Conservation (phyloP, 2,113 vertebrate genomes). For the Ochotona curzoniae region DNA sequence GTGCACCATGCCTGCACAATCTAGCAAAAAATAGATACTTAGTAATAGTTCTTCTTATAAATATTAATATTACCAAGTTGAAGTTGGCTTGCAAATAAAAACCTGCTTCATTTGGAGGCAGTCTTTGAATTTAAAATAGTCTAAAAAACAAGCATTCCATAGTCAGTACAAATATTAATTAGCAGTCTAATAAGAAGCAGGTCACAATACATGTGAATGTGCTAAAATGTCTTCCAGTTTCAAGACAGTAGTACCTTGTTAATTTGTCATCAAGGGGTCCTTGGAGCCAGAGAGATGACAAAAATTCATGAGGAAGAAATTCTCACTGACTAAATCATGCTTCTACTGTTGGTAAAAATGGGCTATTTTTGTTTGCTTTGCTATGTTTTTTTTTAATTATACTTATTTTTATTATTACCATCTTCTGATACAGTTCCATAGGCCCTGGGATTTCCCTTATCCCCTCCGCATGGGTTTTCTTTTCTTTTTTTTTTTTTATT, state of each 20-base stretch:
- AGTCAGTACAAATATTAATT: constrained; percentile 68
- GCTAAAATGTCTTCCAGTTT: constrained; percentile 34
- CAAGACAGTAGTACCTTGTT: constrained; percentile 65
- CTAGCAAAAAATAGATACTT: background rate
- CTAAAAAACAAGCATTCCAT: constrained; percentile 24
- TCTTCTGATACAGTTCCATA: no score
- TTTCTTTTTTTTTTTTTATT: no score
- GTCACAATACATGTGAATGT: constrained; percentile 49
- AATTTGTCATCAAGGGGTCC: constrained; percentile 62
- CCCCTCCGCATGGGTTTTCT: no score
- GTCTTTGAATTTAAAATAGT: constrained; percentile 25
- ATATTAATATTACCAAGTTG: background rate
- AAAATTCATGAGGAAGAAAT: constrained; percentile 64
- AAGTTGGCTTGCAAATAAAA: constrained; percentile 10
- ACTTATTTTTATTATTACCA: no score
- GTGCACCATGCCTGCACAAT: background rate
- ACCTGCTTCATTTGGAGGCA: background rate
- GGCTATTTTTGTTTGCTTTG: constrained; percentile 17
- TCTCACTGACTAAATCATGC: constrained; percentile 72
- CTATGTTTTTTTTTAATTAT: no score
- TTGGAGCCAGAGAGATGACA: constrained; percentile 61
- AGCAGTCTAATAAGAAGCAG: constrained; percentile 62
- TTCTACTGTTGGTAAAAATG: constrained; percentile 19
- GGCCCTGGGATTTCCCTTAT: no score
- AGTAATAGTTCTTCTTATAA: background rate